Evolutionary conservation across 2,113 vertebrate species (phyloP).

Genomic region (Rousettus leschenaultii): DNA sequence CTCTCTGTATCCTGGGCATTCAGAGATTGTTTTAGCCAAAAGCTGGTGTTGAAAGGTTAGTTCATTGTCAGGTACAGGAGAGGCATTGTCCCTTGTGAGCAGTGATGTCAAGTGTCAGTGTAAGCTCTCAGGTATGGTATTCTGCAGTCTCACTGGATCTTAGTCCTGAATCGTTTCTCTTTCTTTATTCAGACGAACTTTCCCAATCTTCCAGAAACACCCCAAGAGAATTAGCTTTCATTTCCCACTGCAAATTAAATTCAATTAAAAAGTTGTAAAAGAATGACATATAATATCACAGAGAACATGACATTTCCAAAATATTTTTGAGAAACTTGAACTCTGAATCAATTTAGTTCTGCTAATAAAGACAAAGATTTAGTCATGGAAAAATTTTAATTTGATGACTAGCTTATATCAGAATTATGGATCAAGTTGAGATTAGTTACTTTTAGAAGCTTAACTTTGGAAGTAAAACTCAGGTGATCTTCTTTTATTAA

Average conservation of each 20-base stretch:
- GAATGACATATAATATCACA: slow-evolving; percentile 59
- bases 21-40: not conserved
- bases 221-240: slow-evolving; percentile 56
- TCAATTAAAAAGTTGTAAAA: slow-evolving; percentile 63
- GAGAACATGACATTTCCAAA: slow-evolving; percentile 68
- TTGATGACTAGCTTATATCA: not conserved
- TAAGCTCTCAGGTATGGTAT: not conserved
- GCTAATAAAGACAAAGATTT: slow-evolving; percentile 28
- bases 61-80: not conserved
- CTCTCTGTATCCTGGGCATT: not conserved
- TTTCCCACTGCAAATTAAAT: slow-evolving; percentile 64
- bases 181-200: slow-evolving; percentile 48
- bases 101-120: not conserved
- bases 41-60: not conserved
- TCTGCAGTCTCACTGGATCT: not conserved
- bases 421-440: not conserved
- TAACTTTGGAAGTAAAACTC: slow-evolving; percentile 23
- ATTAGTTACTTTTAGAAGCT: slow-evolving; percentile 10
- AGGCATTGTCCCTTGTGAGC: not conserved
- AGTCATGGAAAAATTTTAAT: slow-evolving; percentile 55
- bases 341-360: slow-evolving; percentile 54
- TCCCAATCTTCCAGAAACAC: slow-evolving; percentile 59
- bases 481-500: not conserved
- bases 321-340: slow-evolving; percentile 67
- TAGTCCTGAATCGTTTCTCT: not conserved